A percentile compares a stretch with the other conserved stretches of the same genome.
Conservation (phyloP, 2,797 vertebrate genomes). For the Semaprochilodus insignis region DNA sequence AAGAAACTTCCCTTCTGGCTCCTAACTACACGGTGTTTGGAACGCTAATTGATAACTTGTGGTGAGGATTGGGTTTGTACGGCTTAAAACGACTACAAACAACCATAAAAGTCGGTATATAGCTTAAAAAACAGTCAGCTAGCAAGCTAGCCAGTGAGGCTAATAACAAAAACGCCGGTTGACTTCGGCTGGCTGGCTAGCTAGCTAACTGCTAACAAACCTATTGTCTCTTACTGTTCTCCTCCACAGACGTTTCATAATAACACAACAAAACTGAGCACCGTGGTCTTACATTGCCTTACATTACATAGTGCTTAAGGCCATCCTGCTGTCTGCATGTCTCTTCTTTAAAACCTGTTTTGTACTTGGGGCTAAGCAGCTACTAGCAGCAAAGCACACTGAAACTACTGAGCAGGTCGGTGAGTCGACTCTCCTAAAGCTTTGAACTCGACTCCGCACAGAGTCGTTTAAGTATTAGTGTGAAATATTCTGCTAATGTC, state of each 20-base stretch:
- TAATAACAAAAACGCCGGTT: constrained; percentile 20
- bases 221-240: background rate
- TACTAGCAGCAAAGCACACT: too few species aligned
- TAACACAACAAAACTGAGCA: background rate
- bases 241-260: background rate
- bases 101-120: background rate
- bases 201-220: constrained; percentile 27
- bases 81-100: background rate
- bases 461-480: too few species aligned
- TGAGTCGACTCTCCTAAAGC: too few species aligned
- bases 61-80: background rate
- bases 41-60: background rate
- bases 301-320: background rate
- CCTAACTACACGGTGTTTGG: background rate
- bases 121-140: background rate
- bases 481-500: too few species aligned
- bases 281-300: background rate
- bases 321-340: background rate
- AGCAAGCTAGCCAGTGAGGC: background rate
- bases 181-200: background rate
- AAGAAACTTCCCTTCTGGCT: background rate
- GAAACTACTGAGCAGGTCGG: too few species aligned
- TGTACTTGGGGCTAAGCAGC: background rate
- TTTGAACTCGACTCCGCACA: too few species aligned
- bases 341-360: background rate